These are phyloP conservation scores for Nettapus auritus DNA, from an alignment of 2,113 vertebrate species.

Conservation along the genomic window DNA sequence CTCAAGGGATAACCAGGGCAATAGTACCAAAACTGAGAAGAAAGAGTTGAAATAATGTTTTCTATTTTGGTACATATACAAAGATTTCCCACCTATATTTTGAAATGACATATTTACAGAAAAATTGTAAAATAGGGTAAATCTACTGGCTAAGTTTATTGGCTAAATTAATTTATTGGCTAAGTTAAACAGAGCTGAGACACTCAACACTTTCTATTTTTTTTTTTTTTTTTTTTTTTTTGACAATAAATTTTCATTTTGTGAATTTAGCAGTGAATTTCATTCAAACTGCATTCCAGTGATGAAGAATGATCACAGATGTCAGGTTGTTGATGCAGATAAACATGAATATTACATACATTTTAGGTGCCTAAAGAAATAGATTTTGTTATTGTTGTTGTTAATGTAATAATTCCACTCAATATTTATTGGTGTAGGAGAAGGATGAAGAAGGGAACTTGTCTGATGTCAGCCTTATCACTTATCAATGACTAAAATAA, in stretches of 20 bases:
- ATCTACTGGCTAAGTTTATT: neutral
- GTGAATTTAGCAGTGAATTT: neutral
- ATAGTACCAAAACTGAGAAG: neutral
- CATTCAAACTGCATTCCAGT: neutral
- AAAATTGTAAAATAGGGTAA: neutral
- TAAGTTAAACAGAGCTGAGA: neutral
- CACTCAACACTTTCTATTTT: neutral
- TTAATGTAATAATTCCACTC: neutral
- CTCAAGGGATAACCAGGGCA: neutral
- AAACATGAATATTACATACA: neutral
- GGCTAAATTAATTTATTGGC: too few relatives aligned
- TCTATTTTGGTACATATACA: neutral
- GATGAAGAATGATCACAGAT: neutral
- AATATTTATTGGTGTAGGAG: neutral
- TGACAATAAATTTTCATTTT: neutral
- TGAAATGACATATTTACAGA: neutral
- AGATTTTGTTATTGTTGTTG: too few relatives aligned
- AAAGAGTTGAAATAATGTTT: neutral
- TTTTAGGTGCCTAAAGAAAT: neutral
- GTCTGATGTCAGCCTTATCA: neutral
- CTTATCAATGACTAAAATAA: conserved; percentile 18
- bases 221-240: neutral
- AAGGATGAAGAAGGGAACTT: neutral
- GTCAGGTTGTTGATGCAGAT: neutral
- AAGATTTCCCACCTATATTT: neutral